Evolutionary conservation across 1,140 invertebrate genomes (phyloP), one percentile per base, ranked within the genome.

Genomic region (Papilio aristodemus): DNA sequence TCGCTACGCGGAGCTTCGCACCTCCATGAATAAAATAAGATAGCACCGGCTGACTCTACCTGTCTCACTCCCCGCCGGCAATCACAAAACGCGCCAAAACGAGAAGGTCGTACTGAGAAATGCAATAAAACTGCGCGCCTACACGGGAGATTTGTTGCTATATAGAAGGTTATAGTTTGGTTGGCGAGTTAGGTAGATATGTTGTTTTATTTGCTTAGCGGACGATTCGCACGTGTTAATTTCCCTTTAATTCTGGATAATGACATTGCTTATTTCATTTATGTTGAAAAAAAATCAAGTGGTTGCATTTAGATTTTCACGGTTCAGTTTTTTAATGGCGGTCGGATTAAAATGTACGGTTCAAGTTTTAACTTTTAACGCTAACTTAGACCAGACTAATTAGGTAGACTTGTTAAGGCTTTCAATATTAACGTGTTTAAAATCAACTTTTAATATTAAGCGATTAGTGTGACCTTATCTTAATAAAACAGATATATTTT

Each of bases 1-100:
- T 82, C 86, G 70, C 76, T 72, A 72, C 75, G 69, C 74, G 59
- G 71, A 46, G 78, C 74, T 84, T 84, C 80, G 81, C 83, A 77
- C 77, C 74, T 78, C 78, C 82, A 84, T 88, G 83, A 88, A 88
- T 86, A 85, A 88, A 88, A 84, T 83, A 88, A 85, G 83, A 83
- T 78, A 76, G 84, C 73, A 76, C 72, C 72, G 76, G 78, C 76
- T 74, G 72, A 71, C 78, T 77, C 81, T 85, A 80, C 74, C 84
- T 77, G 73, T 87, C 83, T 79, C 82, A 59, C 78, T 87, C 81
- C 58, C 50, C 59, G 62, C 64, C 54, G 66, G 60, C 63, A 71
- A 70, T 70, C 74, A 74, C 46, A 19, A 67, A 32, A 62, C 66
- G 64, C 50, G 80, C 50, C 70, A 59, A 78, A 88, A 78, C 77